A percentile compares a stretch with the other conserved stretches of the same genome.
Conservation (phyloP, 2,113 vertebrate species). For the Rissa tridactyla region DNA sequence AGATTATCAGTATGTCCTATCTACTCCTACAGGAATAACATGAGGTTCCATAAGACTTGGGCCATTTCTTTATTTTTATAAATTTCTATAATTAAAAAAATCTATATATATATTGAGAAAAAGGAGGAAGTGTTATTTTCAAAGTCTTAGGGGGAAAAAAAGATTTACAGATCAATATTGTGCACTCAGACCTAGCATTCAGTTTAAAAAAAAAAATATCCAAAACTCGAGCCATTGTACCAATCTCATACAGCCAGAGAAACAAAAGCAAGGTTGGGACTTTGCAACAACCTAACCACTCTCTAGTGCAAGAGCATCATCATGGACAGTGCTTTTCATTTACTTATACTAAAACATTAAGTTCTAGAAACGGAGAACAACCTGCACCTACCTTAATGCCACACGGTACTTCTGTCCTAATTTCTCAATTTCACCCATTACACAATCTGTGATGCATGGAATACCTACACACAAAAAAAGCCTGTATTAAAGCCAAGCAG, state of each 20-base stretch:
- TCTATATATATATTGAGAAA: neutral
- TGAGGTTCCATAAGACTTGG: neutral
- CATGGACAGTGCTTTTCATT: neutral
- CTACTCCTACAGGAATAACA: neutral
- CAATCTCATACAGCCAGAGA: neutral
- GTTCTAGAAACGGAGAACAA: neutral
- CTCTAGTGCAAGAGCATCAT: neutral
- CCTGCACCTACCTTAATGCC: conserved; percentile 84
- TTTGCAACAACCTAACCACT: neutral
- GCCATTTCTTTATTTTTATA: neutral
- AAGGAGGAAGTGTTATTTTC: neutral
- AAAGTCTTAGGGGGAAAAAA: neutral
- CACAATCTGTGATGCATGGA: conserved; percentile 97
- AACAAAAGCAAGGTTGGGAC: neutral
- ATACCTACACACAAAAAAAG: conserved; percentile 78
- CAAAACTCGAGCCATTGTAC: neutral
- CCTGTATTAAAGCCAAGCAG: neutral
- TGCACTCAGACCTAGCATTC: neutral
- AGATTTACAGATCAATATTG: neutral
- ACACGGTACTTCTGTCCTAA: conserved; percentile 96
- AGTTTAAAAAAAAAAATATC: neutral
- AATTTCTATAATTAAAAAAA: neutral
- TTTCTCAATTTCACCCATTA: conserved; percentile 99
- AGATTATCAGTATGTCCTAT: neutral
- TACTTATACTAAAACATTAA: neutral